Evolutionary conservation across 2,113 vertebrate species (phyloP).

Genomic region (Morone saxatilis): DNA sequence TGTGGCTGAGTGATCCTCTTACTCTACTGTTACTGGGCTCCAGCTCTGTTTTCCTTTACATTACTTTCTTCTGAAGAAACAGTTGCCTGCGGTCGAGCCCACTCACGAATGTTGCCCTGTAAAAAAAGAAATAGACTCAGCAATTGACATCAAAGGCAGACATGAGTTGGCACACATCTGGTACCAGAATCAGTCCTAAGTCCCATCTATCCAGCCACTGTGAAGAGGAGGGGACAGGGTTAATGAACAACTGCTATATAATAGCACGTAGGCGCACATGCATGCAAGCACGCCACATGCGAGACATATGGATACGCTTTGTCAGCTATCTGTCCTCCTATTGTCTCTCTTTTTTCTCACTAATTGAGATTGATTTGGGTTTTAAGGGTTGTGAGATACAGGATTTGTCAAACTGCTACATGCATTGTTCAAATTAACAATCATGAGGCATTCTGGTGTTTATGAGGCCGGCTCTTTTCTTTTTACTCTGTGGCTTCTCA

Average conservation of each 20-base stretch:
- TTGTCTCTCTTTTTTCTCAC: slow-evolving; percentile 19
- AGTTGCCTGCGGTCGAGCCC: slow-evolving; percentile 50
- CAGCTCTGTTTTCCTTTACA: slow-evolving; percentile 60
- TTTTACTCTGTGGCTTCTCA: neutral
- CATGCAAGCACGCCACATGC: slow-evolving; percentile 29
- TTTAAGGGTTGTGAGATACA: neutral
- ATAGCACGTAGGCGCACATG: slow-evolving; percentile 35
- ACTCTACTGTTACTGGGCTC: slow-evolving; percentile 42
- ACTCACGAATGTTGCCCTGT: slow-evolving; percentile 51
- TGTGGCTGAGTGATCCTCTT: slow-evolving; percentile 45
- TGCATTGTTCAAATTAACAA: neutral
- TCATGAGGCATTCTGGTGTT: slow-evolving; percentile 23
- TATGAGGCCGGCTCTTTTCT: slow-evolving; percentile 24
- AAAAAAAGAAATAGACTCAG: slow-evolving; percentile 27
- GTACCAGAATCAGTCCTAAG: slow-evolving; percentile 23
- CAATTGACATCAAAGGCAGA: slow-evolving; percentile 56
- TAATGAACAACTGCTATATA: slow-evolving; percentile 46
- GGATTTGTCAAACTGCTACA: neutral
- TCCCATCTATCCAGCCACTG: slow-evolving; percentile 47
- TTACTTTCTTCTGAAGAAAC: slow-evolving; percentile 44
- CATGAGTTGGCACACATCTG: slow-evolving; percentile 70
- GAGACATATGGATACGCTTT: slow-evolving; percentile 52
- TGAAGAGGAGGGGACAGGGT: slow-evolving; percentile 10
- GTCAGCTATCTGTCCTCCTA: slow-evolving; percentile 8
- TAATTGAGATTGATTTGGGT: slow-evolving; percentile 8